phyloP scores from a whole-genome alignment of 2,888 invertebrate species.

The Polydrusus cervinus region DNA sequence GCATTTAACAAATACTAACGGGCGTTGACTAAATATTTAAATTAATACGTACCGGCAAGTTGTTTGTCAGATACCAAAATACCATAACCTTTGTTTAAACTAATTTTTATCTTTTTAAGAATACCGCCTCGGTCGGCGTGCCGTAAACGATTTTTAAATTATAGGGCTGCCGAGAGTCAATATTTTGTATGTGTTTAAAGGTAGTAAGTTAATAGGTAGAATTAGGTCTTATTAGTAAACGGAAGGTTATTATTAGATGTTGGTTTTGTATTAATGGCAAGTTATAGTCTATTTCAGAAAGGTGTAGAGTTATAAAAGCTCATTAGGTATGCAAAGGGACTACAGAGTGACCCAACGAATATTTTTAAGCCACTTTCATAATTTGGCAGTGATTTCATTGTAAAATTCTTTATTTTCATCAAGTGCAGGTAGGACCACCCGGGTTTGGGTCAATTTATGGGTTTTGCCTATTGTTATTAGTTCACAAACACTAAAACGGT shows the following conservation, averaged over 20 bases:
- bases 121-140: constrained; percentile 1
- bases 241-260: constrained; percentile 31
- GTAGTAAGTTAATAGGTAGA: constrained; percentile 35
- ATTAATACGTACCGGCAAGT: not conserved
- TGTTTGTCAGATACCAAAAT: not conserved
- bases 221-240: constrained; percentile 43
- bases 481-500: too few relatives aligned
- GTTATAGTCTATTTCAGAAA: too few relatives aligned
- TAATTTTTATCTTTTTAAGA: constrained; percentile 3
- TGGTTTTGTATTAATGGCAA: constrained; percentile 22
- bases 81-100: constrained; percentile 18
- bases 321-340: too few relatives aligned
- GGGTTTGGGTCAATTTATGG: too few relatives aligned
- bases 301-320: too few relatives aligned
- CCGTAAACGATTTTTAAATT: constrained; percentile 29
- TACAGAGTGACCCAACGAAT: too few relatives aligned
- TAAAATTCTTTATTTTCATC: too few relatives aligned
- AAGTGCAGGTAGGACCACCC: too few relatives aligned
- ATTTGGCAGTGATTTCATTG: too few relatives aligned
- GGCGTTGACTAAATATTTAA: constrained; percentile 3
- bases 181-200: constrained; percentile 41
- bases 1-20: not conserved
- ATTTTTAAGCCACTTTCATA: too few relatives aligned
- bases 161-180: constrained; percentile 50
- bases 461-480: too few relatives aligned